Percentiles rank a stretch among this genome's conserved stretches.
Evolutionary conservation across 1,140 invertebrate genomes (phyloP).

Genomic region (Apis laboriosa): DNA sequence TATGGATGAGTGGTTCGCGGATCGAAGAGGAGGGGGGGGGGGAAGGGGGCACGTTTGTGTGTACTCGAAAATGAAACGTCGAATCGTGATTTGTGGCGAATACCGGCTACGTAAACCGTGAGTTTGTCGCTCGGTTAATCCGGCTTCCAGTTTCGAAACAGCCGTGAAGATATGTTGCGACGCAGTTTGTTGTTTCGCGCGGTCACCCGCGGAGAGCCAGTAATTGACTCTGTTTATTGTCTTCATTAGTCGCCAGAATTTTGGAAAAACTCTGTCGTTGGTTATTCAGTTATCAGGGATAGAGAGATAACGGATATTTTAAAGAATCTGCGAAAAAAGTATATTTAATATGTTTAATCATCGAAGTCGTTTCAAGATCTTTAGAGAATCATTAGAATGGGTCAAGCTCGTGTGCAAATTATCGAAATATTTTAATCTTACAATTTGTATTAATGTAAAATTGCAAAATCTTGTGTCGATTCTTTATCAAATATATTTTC

Average conservation of each 20-base stretch:
- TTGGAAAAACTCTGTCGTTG: neutral
- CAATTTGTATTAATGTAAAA: no score
- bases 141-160: slow-evolving; percentile 40
- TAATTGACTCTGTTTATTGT: slow-evolving; percentile 45
- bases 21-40: neutral
- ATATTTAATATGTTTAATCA: no score
- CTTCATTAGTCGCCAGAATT: neutral
- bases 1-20: slow-evolving; percentile 32
- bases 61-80: slow-evolving; percentile 56
- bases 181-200: slow-evolving; percentile 15
- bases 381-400: no score
- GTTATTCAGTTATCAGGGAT: no score
- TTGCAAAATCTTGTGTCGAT: no score
- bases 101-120: slow-evolving; percentile 44
- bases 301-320: no score
- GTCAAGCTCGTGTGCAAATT: no score
- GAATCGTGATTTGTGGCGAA: slow-evolving; percentile 57
- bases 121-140: slow-evolving; percentile 61
- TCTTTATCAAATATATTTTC: no score
- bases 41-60: slow-evolving; percentile 21
- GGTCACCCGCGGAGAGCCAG: neutral
- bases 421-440: no score
- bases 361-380: no score
- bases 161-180: slow-evolving; percentile 17
- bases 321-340: no score